Conservation (phyloP, 2,113 vertebrate genomes). For the Tenebrosternarchus preto region DNA sequence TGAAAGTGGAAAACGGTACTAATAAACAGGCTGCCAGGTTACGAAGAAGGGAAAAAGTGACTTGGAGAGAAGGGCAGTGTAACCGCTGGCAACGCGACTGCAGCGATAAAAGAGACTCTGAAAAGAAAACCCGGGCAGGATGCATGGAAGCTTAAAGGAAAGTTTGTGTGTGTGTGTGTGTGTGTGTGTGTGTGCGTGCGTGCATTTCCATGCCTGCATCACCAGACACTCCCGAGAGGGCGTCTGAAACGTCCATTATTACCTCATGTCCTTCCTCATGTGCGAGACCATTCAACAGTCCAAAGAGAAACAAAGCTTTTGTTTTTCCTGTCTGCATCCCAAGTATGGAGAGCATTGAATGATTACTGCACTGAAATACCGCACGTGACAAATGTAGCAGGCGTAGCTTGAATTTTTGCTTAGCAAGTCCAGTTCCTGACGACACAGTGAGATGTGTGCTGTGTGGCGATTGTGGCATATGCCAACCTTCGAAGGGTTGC, state of each 20-base stretch:
- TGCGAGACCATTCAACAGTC: conserved; percentile 14
- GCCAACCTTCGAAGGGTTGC: not conserved
- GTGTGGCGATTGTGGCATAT: not conserved
- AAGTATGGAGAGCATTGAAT: conserved; percentile 4
- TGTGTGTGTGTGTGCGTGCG: not conserved
- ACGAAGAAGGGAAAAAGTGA: conserved; percentile 11
- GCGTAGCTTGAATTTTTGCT: conserved; percentile 13
- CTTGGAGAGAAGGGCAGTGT: not conserved
- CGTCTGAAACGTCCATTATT: conserved; percentile 16
- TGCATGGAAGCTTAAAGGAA: not conserved
- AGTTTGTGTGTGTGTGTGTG: not conserved
- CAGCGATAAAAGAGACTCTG: not conserved
- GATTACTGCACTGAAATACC: conserved; percentile 9
- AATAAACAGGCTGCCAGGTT: conserved; percentile 33
- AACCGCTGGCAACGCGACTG: too few relatives aligned
- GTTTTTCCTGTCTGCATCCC: conserved; percentile 30
- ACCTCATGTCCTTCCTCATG: conserved; percentile 31
- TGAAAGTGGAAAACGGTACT: conserved; percentile 19
- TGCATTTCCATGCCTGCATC: conserved; percentile 24
- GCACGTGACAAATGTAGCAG: not conserved
- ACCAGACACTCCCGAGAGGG: conserved; percentile 24
- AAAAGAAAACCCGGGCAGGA: not conserved
- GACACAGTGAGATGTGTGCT: not conserved
- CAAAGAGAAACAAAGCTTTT: conserved; percentile 28
- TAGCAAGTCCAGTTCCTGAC: not conserved